These are phyloP conservation scores for Agrochola macilenta DNA, from an alignment of 2,888 invertebrate genomes.

Conservation along the genomic window DNA sequence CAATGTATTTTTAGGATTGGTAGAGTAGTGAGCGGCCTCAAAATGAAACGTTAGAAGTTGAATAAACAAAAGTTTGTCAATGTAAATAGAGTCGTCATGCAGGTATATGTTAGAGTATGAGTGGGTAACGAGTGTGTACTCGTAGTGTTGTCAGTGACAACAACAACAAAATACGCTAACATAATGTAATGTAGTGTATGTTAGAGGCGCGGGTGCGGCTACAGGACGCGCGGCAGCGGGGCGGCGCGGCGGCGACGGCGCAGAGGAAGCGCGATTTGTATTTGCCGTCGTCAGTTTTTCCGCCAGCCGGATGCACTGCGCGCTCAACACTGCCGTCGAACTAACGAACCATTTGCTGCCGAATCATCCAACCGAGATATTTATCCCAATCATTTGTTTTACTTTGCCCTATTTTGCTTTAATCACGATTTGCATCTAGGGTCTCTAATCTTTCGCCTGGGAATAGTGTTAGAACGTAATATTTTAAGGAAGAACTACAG, in stretches of 20 bases:
- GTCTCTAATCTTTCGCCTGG: constrained; percentile 4
- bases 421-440: constrained; percentile 45
- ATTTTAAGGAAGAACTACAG: background rate
- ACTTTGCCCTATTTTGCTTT: constrained; percentile 72
- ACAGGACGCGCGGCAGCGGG: constrained; percentile 26
- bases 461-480: background rate
- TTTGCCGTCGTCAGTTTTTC: constrained; percentile 85
- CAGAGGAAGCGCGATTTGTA: constrained; percentile 84
- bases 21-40: constrained; percentile 16
- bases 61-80: constrained; percentile 52
- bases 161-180: constrained; percentile 39
- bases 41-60: constrained; percentile 31
- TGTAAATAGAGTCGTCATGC: constrained; percentile 40
- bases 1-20: constrained; percentile 52
- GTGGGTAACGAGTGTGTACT: constrained; percentile 43
- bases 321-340: constrained; percentile 79
- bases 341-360: constrained; percentile 86
- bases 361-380: constrained; percentile 82
- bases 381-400: constrained; percentile 80
- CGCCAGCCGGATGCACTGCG: constrained; percentile 78
- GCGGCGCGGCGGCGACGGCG: constrained; percentile 36
- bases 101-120: constrained; percentile 41
- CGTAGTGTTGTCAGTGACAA: constrained; percentile 47
- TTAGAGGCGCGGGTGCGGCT: constrained; percentile 23
- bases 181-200: constrained; percentile 17